Conservation (phyloP, 2,888 invertebrate genomes). For the Drosophila paramelanica region DNA sequence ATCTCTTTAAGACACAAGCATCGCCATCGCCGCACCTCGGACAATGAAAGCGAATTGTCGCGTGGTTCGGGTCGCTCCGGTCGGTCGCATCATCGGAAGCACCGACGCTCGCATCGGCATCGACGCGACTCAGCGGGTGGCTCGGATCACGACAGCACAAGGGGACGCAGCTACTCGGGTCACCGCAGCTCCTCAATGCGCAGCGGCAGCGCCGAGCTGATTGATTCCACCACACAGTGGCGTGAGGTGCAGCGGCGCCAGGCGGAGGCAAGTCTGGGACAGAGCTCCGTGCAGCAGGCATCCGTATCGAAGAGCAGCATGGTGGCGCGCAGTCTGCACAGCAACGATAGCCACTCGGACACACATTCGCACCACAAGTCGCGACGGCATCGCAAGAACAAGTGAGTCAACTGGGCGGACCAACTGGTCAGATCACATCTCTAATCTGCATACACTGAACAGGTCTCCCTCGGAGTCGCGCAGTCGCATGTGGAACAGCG, state of each 20-base stretch:
- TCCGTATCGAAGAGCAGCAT: conserved; percentile 88
- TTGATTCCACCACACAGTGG: conserved; percentile 96
- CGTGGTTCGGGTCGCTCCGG: conserved; percentile 93
- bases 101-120: conserved; percentile 89
- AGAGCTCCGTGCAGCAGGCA: conserved; percentile 88
- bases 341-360: conserved; percentile 87
- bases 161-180: conserved; percentile 85
- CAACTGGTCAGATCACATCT: background rate
- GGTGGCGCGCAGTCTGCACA: conserved; percentile 84
- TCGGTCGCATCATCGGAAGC: conserved; percentile 90
- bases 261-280: conserved; percentile 86
- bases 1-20: conserved; percentile 88
- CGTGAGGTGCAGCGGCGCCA: conserved; percentile 93
- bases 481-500: conserved; percentile 89
- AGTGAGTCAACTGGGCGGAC: conserved; percentile 83
- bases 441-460: background rate
- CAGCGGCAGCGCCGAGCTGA: conserved; percentile 88
- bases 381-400: conserved; percentile 87
- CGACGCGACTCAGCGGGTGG: conserved; percentile 89
- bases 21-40: conserved; percentile 92
- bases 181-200: conserved; percentile 84
- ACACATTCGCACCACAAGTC: conserved; percentile 86
- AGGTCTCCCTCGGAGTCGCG: conserved; percentile 90
- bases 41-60: conserved; percentile 95
- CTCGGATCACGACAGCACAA: conserved; percentile 89